Evolutionary conservation across 2,888 invertebrate species (phyloP).

Genomic region (Julus scanicus): DNA sequence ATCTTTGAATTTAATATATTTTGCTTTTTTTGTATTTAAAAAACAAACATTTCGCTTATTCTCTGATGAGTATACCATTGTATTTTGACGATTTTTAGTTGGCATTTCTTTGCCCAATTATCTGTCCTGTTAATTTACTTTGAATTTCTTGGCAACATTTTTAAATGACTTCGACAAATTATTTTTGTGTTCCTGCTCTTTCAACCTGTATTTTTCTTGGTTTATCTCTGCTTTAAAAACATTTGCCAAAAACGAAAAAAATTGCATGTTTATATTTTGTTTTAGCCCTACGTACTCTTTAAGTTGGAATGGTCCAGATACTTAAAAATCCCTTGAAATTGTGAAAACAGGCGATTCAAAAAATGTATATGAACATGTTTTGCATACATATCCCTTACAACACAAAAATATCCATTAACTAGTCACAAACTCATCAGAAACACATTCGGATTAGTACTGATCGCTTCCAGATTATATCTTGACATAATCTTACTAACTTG

Average conservation of each 20-base stretch:
- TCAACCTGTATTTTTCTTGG: constrained; percentile 29
- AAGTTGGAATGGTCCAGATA: neutral
- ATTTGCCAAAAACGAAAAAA: neutral
- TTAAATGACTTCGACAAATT: constrained; percentile 9
- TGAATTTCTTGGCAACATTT: constrained; percentile 24
- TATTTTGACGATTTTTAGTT: neutral
- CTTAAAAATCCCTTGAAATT: neutral
- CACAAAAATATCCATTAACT: no score
- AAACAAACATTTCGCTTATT: neutral
- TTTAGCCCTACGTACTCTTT: neutral
- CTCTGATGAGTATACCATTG: constrained; percentile 20
- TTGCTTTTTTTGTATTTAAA: constrained; percentile 13
- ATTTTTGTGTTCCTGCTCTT: neutral
- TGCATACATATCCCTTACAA: no score
- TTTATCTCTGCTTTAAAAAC: constrained; percentile 40
- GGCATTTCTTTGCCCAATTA: neutral
- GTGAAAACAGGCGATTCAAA: no score
- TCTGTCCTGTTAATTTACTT: neutral
- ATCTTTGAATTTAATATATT: neutral
- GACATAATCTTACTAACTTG: no score
- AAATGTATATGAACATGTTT: no score
- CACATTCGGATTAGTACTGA: no score
- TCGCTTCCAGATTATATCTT: no score
- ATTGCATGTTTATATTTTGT: neutral
- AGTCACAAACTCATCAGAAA: no score